Evolutionary conservation across 1,140 invertebrate species (phyloP).

Genomic region (Brachionus manjavacas): DNA sequence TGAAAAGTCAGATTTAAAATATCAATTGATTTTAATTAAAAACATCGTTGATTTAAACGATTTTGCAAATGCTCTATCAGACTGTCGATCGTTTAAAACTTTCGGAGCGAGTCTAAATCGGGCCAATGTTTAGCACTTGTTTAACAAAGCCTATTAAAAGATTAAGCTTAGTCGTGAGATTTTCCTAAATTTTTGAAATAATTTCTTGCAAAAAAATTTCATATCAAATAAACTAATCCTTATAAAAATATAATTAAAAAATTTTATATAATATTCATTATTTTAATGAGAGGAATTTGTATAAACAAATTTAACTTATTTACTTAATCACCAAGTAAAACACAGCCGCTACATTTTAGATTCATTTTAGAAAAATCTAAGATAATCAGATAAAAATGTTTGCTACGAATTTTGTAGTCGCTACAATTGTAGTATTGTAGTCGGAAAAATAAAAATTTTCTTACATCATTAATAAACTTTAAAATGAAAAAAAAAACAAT

Average conservation of each 20-base stretch:
- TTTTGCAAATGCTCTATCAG: slow-evolving; percentile 18
- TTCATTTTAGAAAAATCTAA: too few species aligned
- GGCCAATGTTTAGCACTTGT: background rate
- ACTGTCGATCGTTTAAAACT: background rate
- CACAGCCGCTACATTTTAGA: too few species aligned
- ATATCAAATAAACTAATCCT: background rate
- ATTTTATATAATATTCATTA: background rate
- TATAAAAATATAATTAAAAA: background rate
- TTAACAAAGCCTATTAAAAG: background rate
- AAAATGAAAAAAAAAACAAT: too few species aligned
- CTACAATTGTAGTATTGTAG: background rate
- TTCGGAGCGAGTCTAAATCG: background rate
- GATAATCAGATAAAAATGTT: too few species aligned
- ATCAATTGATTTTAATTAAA: background rate
- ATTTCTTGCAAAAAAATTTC: background rate
- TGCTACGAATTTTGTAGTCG: background rate
- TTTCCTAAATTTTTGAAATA: background rate
- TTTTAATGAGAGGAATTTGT: background rate
- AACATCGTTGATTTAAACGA: background rate
- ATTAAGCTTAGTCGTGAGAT: background rate
- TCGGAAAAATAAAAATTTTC: too few species aligned
- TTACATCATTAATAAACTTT: too few species aligned
- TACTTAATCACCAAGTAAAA: too few species aligned
- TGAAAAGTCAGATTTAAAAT: slow-evolving; percentile 19
- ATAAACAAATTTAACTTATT: too few species aligned